Base-by-base conservation (phyloP, 37 sponge, comb jelly and placozoan species). In the Bolinopsis microptera region DNA sequence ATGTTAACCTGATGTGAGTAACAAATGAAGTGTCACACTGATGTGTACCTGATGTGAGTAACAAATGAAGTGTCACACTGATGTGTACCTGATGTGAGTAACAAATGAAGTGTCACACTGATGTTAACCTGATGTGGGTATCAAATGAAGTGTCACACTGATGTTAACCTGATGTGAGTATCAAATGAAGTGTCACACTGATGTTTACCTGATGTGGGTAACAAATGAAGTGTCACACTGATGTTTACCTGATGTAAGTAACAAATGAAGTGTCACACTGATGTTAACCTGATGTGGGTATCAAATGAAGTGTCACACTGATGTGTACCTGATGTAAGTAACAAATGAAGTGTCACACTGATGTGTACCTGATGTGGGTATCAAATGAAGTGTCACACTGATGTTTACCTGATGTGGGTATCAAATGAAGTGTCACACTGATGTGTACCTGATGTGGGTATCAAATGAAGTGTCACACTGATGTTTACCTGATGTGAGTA, bases 111-210 rank as follows among this genome's bases (percentile, higher is more conserved):
- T 86, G 24, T 86, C 90, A 27, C 90, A 86, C 90, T 86, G 90
- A 39, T 86, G 90, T 1, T 86, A 5, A 86, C 90, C 90, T 86
- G 27, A 86, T 86, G 61, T 86, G 90, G 2, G 90, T 86, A 27
- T 86, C 90, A 27, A 86, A 86, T 18, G 90, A 86, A 86, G 90
- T 86, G 24, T 86, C 90, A 27, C 90, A 86, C 90, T 86, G 90
- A 39, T 86, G 90, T 1, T 86, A 5, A 86, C 90, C 90, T 86
- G 27, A 86, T 86, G 61, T 86, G 90, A 16, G 90, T 86, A 27
- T 86, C 90, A 27, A 86, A 86, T 18, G 90, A 86, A 86, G 90
- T 86, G 24, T 86, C 90, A 27, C 90, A 86, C 90, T 86, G 90
- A 39, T 86, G 90, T 1, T 86, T 26, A 86, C 90, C 90, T 86